Conservation (phyloP, 2,797 vertebrate species). For the Diglossa cyanea region DNA sequence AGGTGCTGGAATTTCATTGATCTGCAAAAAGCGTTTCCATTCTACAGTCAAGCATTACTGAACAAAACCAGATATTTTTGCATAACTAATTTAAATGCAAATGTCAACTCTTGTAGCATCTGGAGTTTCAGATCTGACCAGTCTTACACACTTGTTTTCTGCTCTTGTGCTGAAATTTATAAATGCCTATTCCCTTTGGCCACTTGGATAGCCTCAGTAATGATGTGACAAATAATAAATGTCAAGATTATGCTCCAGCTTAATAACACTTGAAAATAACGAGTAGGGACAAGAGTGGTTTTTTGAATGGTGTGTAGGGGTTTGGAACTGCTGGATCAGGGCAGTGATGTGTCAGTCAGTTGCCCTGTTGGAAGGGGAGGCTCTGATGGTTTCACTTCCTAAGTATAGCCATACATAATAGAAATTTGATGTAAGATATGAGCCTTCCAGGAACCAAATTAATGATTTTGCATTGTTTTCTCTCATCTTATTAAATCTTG, state of each 20-base stretch:
- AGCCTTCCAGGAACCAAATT: not conserved
- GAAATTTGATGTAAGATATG: not conserved
- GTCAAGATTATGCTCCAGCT: not conserved
- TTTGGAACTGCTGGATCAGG: not conserved
- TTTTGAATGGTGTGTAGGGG: not conserved
- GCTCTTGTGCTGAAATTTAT: not conserved
- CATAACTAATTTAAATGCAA: not conserved
- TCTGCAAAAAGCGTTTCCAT: not conserved
- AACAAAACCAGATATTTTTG: not conserved
- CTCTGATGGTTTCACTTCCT: not conserved
- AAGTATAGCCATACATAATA: fast-evolving
- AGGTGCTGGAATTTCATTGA: not conserved
- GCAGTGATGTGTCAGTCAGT: not conserved
- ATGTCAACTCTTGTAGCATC: not conserved
- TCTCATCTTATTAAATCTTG: not conserved
- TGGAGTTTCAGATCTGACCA: not conserved
- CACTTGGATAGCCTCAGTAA: not conserved
- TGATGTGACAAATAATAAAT: not conserved
- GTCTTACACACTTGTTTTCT: not conserved
- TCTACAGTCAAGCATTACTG: not conserved
- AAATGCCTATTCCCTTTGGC: not conserved
- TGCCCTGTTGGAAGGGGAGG: not conserved
- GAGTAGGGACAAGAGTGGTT: not conserved
- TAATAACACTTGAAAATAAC: not conserved
- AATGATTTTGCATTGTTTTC: not conserved